Evolutionary conservation across 2,797 vertebrate species (phyloP).

Genomic region (Acipenser transmontanus): DNA sequence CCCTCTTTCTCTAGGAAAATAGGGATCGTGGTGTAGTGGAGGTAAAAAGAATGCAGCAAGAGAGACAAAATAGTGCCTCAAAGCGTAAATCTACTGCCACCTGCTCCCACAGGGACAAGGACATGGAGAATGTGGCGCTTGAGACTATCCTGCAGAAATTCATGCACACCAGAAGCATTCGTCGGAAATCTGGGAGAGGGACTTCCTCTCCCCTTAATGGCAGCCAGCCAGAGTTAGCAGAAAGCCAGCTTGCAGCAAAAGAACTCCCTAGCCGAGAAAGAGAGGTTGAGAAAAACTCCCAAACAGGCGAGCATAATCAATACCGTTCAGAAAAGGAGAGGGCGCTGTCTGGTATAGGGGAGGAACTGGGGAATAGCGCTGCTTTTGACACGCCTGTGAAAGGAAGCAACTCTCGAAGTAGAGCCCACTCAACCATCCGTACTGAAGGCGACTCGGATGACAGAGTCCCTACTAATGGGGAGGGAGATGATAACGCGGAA

Average conservation of each 20-base stretch:
- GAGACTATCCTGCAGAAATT: conserved; percentile 57
- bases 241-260: conserved; percentile 14
- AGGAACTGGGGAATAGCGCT: too few species aligned
- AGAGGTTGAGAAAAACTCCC: conserved; percentile 31
- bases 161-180: conserved; percentile 28
- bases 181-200: conserved; percentile 31
- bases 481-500: conserved; percentile 49
- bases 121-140: conserved; percentile 55
- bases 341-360: neutral
- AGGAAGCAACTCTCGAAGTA: conserved; percentile 2
- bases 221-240: conserved; percentile 41
- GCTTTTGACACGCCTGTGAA: neutral
- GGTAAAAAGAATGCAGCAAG: conserved; percentile 49
- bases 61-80: conserved; percentile 36
- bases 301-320: conserved; percentile 2
- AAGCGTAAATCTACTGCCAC: conserved; percentile 68
- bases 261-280: too few species aligned
- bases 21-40: conserved; percentile 48
- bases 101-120: conserved; percentile 64
- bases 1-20: conserved; percentile 50
- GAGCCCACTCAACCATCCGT: conserved; percentile 1
- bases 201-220: conserved; percentile 33
- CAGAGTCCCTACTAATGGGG: conserved; percentile 28
- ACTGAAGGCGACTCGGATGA: conserved; percentile 17
- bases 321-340: conserved; percentile 20